Evolutionary conservation across 2,888 invertebrate species (phyloP), one percentile per base, ranked within the genome.

Genomic region (Tinea trinotella): DNA sequence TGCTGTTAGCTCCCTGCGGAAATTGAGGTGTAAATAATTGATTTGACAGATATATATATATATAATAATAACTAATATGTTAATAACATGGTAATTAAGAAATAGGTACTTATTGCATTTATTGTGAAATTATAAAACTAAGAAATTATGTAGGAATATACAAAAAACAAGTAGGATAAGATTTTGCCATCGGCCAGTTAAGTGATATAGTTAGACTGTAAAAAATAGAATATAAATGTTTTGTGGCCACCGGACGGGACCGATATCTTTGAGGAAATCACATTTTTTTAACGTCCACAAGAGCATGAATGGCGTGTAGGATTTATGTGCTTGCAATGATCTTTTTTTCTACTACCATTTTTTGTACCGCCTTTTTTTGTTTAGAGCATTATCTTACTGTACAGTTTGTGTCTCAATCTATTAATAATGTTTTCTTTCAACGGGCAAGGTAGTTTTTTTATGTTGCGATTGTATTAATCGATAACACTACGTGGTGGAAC

Each of bases 321-420:
- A 83, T 83, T 83, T 84, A 83, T 82, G 81, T 74, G 77, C 80
- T 82, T 79, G 77, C 76, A 78, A 68, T 73, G 74, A 74, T 78
- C 79, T 81, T 76, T 79, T 55, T 55, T 80, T 82, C 74, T 74
- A 74, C 74, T 71, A 67, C 72, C 68, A 62, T 57, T 66, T 71
- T 71, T 73, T 76, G 76, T 67, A 59, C 61, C 55, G 52, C 6
- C 7, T 24, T 17, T 63, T 65, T 74, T 74, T 72, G 69, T 63
- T 63, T 57, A 57, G 59, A 58, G 65, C 65, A 68, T 78, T 81
- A 80, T 82, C 81, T 75, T 15, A 18, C 62, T 62, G 67, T 76
- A 75, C 66, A 78, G 74, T 81, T 78, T 79, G 80, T 81, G 80
- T 81, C 81, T 83, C 77, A 79, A 83, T 84, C 82, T 80, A 83